Base-by-base conservation (phyloP, 2,888 invertebrate species). In the Ectemnius cavifrons region DNA sequence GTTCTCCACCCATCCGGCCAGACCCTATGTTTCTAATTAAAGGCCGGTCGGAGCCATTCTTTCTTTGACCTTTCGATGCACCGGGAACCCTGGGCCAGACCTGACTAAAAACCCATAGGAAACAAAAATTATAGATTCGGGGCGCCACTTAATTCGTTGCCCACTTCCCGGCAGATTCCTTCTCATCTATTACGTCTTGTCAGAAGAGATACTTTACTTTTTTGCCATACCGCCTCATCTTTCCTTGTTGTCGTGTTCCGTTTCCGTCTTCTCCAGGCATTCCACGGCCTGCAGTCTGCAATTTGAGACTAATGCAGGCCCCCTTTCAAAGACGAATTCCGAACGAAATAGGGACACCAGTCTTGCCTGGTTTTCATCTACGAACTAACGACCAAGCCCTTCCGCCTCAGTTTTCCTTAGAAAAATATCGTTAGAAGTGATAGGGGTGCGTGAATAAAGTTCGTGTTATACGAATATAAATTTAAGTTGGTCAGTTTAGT, bases 11-110 rank as follows among this genome's bases (percentile, higher is more conserved):
- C 79, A 80, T 52, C 16, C 52, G 68, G 28, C 61, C 5, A 58
- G 64, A 68, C 28, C 63, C 76, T 58, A 71, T 75, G 70, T 79
- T 83, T 85, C 84, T 84, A 85, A 84, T 84, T 84, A 84, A 77
- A 78, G 74, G 70, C 82, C 37, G 37, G 37, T 11, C 85, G 84
- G 78, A 23, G 49, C 67, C 79, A 62, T 72, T 78, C 37, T 79
- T 77, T 81, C 76, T 69, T 65, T 77, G 63, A 64, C 63, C 73
- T 47, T 56, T 4, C 66, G 67, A 67, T 63, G 71, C 75, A 57
- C 11, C 64, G 63, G 47, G 62, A 57, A 61, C 63, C 59, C 64
- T 59, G 23, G 23, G 23, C 23, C 23, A 23, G 3, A 23, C 23
- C 23, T 23, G 23, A 23, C 61, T 67, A 61, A 11, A 37, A 37